Conservation (phyloP, 2,888 invertebrate genomes). For the Apoda limacodes region DNA sequence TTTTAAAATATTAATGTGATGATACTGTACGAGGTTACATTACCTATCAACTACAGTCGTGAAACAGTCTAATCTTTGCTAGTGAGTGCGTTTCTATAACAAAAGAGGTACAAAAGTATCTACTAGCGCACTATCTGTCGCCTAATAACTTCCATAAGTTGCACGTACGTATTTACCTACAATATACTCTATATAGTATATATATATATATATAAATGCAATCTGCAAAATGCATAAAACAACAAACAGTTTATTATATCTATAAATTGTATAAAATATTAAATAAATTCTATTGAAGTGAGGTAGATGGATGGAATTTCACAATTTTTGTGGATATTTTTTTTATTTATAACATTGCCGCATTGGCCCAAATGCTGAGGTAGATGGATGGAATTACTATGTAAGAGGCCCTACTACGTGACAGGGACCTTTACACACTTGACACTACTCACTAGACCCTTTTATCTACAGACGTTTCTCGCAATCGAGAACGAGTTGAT, state of each 20-base stretch:
- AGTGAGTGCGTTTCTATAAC: conserved; percentile 52
- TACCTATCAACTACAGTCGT: conserved; percentile 43
- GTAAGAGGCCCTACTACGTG: conserved; percentile 56
- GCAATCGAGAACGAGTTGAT: conserved; percentile 35
- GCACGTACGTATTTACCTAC: conserved; percentile 54
- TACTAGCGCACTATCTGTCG: conserved; percentile 58
- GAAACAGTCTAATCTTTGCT: conserved; percentile 46
- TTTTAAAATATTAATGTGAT: conserved; percentile 41
- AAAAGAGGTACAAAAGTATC: conserved; percentile 31
- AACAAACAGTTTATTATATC: conserved; percentile 53
- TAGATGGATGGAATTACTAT: conserved; percentile 72
- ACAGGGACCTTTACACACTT: conserved; percentile 52
- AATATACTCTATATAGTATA: conserved; percentile 66
- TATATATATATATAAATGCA: conserved; percentile 68
- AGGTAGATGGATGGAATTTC: conserved; percentile 81
- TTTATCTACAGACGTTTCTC: conserved; percentile 47
- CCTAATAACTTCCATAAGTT: conserved; percentile 56
- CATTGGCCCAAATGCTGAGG: conserved; percentile 69
- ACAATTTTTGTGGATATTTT: conserved; percentile 67
- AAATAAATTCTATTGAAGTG: conserved; percentile 74
- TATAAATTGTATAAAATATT: conserved; percentile 71
- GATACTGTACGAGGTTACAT: conserved; percentile 28
- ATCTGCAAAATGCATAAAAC: conserved; percentile 70
- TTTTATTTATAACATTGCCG: conserved; percentile 55
- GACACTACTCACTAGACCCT: conserved; percentile 54